phyloP scores from a whole-genome alignment of 2,113 vertebrate species.

The Gallinago undulata region DNA sequence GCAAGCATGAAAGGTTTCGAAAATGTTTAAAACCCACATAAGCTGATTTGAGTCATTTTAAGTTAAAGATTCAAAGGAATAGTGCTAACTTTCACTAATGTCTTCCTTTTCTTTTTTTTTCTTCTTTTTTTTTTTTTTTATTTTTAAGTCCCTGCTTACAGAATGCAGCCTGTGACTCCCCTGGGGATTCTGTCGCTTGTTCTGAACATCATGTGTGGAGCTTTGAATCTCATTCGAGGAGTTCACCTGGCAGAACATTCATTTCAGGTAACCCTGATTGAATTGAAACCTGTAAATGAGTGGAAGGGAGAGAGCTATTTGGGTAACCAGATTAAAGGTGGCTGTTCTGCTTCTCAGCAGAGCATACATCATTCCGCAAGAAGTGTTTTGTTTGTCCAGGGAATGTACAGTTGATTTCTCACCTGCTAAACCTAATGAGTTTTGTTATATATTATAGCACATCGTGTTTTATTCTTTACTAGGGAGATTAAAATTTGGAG shows the following conservation, averaged over 20 bases:
- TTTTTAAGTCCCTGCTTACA: constrained; percentile 76
- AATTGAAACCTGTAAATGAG: background rate
- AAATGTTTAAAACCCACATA: background rate
- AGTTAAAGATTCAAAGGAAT: background rate
- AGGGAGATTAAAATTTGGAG: background rate
- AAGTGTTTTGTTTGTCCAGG: background rate
- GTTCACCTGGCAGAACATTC: constrained; percentile 91
- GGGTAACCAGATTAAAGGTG: background rate
- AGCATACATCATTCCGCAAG: background rate
- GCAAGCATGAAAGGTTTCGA: background rate
- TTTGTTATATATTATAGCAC: background rate
- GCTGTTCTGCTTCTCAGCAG: background rate
- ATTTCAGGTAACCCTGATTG: constrained; percentile 80
- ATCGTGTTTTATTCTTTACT: background rate
- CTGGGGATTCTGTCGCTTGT: constrained; percentile 90
- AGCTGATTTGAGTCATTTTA: background rate
- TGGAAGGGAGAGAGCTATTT: background rate
- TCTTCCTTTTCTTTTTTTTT: background rate
- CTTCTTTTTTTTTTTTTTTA: background rate
- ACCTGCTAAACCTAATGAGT: background rate
- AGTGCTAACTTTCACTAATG: background rate
- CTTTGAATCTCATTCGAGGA: constrained; percentile 92
- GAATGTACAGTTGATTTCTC: background rate
- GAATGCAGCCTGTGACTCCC: constrained; percentile 85
- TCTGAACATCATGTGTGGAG: constrained; percentile 95